Percentiles rank a stretch among this genome's conserved stretches.
Evolutionary conservation across 1,140 invertebrate genomes (phyloP).

Genomic region (Reticulitermes speratus): DNA sequence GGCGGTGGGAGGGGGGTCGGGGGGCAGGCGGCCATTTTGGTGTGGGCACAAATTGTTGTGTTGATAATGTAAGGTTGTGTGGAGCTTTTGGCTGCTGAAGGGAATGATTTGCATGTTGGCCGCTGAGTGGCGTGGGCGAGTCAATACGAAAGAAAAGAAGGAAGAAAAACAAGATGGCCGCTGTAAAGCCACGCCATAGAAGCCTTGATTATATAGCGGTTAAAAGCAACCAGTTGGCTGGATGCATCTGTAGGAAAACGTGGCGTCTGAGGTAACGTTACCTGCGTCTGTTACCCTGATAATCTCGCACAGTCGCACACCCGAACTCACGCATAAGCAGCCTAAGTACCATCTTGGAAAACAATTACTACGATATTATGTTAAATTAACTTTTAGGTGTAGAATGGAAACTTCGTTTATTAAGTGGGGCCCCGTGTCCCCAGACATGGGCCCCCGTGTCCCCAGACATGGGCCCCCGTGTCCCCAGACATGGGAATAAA

Average conservation of each 20-base stretch:
- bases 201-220: background rate
- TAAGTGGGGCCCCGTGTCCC: too few relatives aligned
- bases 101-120: background rate
- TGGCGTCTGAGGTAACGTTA: background rate
- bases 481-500: too few relatives aligned
- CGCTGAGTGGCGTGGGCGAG: constrained; percentile 9
- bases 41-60: constrained; percentile 4
- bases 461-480: too few relatives aligned
- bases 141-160: background rate
- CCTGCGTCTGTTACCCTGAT: background rate
- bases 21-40: background rate
- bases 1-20: too few relatives aligned
- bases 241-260: background rate
- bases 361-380: background rate
- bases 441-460: too few relatives aligned
- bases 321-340: background rate
- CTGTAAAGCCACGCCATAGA: background rate
- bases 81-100: background rate
- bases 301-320: background rate
- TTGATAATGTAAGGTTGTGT: constrained; percentile 7
- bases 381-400: too few relatives aligned
- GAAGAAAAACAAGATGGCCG: background rate
- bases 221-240: background rate
- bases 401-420: too few relatives aligned
- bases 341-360: background rate